These are phyloP conservation scores for Heliopora coerulea DNA, from an alignment of 92 coral and sea anemone species.

Conservation along the genomic window DNA sequence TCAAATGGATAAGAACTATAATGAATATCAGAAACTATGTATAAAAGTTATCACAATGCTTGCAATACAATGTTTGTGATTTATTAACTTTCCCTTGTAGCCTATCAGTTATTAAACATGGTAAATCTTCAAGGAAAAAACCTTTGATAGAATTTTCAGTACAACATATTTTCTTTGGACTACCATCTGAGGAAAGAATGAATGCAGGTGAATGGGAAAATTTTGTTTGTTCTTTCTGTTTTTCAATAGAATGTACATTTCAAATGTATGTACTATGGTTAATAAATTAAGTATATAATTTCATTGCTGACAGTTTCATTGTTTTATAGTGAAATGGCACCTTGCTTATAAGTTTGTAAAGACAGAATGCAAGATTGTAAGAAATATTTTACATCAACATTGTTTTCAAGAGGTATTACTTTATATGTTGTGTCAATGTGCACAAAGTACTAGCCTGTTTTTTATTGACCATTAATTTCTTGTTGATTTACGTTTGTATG, in stretches of 20 bases:
- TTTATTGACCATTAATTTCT: too few species aligned
- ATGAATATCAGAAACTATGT: too few species aligned
- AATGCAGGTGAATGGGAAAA: constrained; percentile 2
- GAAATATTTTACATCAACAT: constrained; percentile 86
- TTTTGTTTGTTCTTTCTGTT: not conserved
- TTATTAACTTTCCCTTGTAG: not conserved
- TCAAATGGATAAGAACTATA: too few species aligned
- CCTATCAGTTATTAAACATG: constrained; percentile 18
- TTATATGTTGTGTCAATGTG: not conserved
- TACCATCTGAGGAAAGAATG: not conserved
- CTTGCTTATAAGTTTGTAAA: constrained; percentile 93
- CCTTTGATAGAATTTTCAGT: constrained; percentile 51
- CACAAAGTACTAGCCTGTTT: too few species aligned
- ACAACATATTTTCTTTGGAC: not conserved
- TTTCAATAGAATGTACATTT: too few species aligned
- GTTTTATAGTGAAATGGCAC: constrained; percentile 73
- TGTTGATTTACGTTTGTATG: too few species aligned
- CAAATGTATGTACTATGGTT: not conserved
- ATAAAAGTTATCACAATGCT: too few species aligned
- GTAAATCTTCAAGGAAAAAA: constrained; percentile 52
- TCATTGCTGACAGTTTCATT: too few species aligned
- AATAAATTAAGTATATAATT: too few species aligned
- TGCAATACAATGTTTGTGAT: too few species aligned
- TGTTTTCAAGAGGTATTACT: constrained; percentile 86
- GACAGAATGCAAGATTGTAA: constrained; percentile 95